Conservation (phyloP, 2,797 vertebrate species). For the Mareca penelope region DNA sequence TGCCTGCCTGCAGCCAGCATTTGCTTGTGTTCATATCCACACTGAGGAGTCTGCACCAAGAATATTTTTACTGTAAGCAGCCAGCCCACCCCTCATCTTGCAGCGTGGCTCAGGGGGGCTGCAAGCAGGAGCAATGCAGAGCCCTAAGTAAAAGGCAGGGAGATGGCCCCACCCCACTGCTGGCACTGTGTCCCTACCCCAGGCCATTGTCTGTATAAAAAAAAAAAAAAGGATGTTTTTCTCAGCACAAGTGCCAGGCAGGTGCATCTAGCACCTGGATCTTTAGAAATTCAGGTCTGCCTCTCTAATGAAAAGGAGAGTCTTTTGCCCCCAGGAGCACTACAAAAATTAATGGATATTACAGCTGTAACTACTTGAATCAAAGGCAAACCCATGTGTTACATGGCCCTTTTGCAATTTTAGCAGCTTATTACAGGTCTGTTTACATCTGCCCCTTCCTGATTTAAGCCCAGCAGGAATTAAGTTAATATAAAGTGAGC, state of each 20-base stretch:
- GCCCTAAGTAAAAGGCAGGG: background rate
- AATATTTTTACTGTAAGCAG: background rate
- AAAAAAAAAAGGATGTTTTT: background rate
- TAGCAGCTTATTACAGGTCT: background rate
- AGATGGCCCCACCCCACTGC: background rate
- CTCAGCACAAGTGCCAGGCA: accelerated
- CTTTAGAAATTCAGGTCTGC: background rate
- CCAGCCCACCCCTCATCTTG: background rate
- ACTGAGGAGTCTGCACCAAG: background rate
- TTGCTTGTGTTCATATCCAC: background rate
- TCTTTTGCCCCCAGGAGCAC: background rate
- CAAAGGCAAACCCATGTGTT: background rate
- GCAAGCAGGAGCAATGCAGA: background rate
- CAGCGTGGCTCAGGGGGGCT: background rate
- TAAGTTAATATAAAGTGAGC: background rate
- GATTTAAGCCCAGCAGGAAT: background rate
- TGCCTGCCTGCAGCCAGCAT: background rate
- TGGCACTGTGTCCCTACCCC: background rate
- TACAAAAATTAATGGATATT: slow-evolving; percentile 21
- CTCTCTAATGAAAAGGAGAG: background rate
- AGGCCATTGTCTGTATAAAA: background rate
- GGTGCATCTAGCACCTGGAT: background rate
- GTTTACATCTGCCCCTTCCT: background rate
- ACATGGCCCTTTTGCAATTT: background rate
- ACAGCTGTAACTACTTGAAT: background rate